Evolutionary conservation across 2,888 invertebrate species (phyloP), one percentile per base, ranked within the genome.

Genomic region (Icerya purchasi): DNA sequence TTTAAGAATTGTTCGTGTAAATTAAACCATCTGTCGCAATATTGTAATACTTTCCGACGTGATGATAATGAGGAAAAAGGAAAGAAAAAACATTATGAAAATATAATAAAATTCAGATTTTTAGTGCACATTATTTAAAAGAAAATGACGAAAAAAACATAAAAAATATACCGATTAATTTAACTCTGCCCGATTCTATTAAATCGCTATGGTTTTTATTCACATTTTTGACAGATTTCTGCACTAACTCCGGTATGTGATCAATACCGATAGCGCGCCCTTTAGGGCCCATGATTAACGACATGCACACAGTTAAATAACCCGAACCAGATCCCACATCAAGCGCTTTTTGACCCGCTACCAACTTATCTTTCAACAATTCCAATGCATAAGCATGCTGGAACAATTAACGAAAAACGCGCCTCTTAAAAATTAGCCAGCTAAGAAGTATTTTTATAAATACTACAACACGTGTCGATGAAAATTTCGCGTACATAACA

Each of bases 261-360:
- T 94, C 94, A 64, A 94, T 86, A 2, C 94, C 94, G 57, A 93
- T 77, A 1, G 83, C 83, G 59, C 72, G 69, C 2, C 82, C 83
- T 59, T 75, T 75, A 52, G 79, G 75, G 8, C 86, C 86, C 53
- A 90, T 77, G 82, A 89, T 87, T 49, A 84, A 74, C 20, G 86
- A 83, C 83, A 94, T 90, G 68, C 92, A 93, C 18, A 86, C 84
- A 1, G 92, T 91, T 52, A 94, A 76, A 70, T 93, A 94, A 2
- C 94, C 94, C 62, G 90, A 89, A 1, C 94, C 94, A 22, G 89
- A 91, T 18, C 94, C 94, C 54, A 94, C 89, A 73, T 94, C 94
- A 63, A 94, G 73, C 2, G 88, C 88, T 68, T 76, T 81, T 58
- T 82, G 81, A 14, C 90, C 91, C 59, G 81, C 79, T 25, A 75